phyloP scores from a whole-genome alignment of 1,140 invertebrate species.

The Latrodectus geometricus region DNA sequence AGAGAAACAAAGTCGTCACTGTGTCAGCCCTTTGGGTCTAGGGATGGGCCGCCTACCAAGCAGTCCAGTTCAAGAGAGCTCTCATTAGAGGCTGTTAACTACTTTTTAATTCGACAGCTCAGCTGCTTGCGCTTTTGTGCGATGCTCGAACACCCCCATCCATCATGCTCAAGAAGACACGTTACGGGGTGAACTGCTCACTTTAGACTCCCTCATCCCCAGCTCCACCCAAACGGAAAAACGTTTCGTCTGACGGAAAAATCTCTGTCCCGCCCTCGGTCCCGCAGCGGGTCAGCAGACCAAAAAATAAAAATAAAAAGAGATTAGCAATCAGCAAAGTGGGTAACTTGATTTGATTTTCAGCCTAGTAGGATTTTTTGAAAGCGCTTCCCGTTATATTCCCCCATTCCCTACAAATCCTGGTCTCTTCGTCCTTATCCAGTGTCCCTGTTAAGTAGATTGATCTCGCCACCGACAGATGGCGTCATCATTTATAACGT shows the following conservation, averaged over 20 bases:
- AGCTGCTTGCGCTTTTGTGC: not conserved
- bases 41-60: not conserved
- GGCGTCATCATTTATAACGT: too few relatives aligned
- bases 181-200: not conserved
- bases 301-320: constrained; percentile 19
- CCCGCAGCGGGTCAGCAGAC: constrained; percentile 2
- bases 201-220: not conserved
- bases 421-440: too few relatives aligned
- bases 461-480: too few relatives aligned
- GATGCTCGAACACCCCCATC: constrained; percentile 1
- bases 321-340: constrained; percentile 51
- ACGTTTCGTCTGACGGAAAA: not conserved
- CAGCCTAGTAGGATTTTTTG: constrained; percentile 2
- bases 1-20: not conserved
- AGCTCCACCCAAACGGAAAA: not conserved
- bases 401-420: not conserved
- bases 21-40: not conserved
- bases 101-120: constrained; percentile 42
- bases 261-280: not conserved
- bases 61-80: not conserved
- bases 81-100: constrained; percentile 50
- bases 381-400: not conserved
- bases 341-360: constrained; percentile 47
- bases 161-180: constrained; percentile 32
- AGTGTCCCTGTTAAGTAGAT: too few relatives aligned